Percentiles rank a stretch among this genome's conserved stretches.
Conservation (phyloP, 2,797 vertebrate genomes). For the Poecilia gillii region DNA sequence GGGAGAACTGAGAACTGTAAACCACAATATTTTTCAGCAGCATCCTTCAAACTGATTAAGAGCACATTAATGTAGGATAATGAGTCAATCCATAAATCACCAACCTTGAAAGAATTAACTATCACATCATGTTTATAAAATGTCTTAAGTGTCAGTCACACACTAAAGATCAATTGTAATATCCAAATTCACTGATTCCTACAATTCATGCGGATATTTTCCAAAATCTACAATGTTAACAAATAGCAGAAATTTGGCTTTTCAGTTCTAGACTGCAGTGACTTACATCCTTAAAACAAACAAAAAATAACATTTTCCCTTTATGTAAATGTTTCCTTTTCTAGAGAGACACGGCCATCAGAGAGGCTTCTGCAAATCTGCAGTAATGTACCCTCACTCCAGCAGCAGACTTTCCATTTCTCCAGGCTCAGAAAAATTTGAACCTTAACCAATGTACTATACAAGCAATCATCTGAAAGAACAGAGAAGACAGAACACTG, state of each 20-base stretch:
- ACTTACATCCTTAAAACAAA: background rate
- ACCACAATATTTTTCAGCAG: background rate
- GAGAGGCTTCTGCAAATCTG: conserved; percentile 3
- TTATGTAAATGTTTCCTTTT: background rate
- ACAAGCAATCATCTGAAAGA: background rate
- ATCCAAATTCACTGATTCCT: background rate
- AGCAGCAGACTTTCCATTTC: conserved; percentile 2
- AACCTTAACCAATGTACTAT: background rate
- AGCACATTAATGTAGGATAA: background rate
- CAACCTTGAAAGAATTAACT: background rate
- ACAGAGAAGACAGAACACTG: background rate
- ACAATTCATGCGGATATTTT: background rate
- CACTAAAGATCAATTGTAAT: background rate
- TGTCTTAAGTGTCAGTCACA: background rate
- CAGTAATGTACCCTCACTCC: background rate
- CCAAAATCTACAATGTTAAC: background rate
- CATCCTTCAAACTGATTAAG: background rate
- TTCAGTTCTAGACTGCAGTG: background rate
- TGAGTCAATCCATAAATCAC: background rate
- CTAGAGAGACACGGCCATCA: background rate
- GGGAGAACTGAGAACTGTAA: background rate
- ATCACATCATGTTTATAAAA: background rate
- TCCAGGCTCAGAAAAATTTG: background rate
- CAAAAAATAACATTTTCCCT: background rate
- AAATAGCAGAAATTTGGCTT: background rate